phyloP scores from a whole-genome alignment of 2,113 vertebrate species.

The Aldabrachelys gigantea region DNA sequence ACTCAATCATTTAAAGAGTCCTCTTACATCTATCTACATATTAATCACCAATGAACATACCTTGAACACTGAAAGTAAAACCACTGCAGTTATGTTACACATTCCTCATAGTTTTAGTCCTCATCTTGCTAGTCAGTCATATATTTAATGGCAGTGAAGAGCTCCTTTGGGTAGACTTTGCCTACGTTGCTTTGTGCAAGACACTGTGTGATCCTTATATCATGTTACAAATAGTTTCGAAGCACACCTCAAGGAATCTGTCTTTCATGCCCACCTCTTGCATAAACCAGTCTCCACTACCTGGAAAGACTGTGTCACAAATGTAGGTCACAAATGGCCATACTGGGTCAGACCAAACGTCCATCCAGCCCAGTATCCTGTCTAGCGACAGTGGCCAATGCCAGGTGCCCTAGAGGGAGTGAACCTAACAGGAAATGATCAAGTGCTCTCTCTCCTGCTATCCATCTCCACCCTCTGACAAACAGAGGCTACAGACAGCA shows the following conservation, averaged over 20 bases:
- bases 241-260: constrained; percentile 71
- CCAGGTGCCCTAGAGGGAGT: no score
- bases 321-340: constrained; percentile 6
- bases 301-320: constrained; percentile 54
- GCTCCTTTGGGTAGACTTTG: constrained; percentile 64
- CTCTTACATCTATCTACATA: constrained; percentile 7
- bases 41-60: constrained; percentile 1
- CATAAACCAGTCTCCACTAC: constrained; percentile 57
- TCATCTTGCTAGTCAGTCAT: constrained; percentile 71
- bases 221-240: constrained; percentile 71
- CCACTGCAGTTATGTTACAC: constrained; percentile 17
- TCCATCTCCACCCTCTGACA: no score
- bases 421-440: no score
- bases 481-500: no score
- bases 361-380: no score
- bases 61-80: constrained; percentile 15
- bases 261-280: constrained; percentile 64
- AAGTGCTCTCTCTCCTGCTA: no score
- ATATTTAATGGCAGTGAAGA: constrained; percentile 67
- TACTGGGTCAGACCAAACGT: no score
- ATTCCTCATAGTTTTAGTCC: constrained; percentile 56
- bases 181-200: constrained; percentile 71
- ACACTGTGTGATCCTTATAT: constrained; percentile 66
- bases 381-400: no score
- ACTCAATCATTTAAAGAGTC: background rate